Conservation (phyloP, 1,140 invertebrate species). For the Saccostrea echinata region DNA sequence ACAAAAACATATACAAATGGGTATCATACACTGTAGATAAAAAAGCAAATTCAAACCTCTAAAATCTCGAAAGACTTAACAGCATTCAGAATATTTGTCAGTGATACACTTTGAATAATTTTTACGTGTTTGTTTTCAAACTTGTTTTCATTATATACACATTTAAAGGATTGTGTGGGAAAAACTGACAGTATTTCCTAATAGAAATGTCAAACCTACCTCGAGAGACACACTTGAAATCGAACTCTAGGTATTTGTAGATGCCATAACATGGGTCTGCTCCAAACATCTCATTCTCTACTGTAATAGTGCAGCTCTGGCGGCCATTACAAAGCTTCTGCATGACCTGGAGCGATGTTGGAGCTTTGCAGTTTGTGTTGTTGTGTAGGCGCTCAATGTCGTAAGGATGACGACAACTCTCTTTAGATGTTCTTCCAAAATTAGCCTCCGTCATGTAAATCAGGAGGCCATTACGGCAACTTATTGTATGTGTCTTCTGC, state of each 20-base stretch:
- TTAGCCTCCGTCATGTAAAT: slow-evolving; percentile 23
- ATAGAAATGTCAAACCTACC: neutral
- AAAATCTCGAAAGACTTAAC: too few species aligned
- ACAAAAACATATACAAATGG: too few species aligned
- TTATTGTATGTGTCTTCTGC: slow-evolving; percentile 31
- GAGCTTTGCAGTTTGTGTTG: neutral
- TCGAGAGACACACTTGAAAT: slow-evolving; percentile 26
- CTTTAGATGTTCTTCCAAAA: slow-evolving; percentile 38
- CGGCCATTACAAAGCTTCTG: slow-evolving; percentile 21
- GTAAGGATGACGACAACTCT: slow-evolving; percentile 16
- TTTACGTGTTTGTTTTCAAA: too few species aligned
- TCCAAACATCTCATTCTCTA: slow-evolving; percentile 37
- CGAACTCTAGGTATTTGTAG: slow-evolving; percentile 42
- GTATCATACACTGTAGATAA: too few species aligned
- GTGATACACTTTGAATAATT: too few species aligned
- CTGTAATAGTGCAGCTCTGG: neutral
- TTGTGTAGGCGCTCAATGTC: slow-evolving; percentile 41
- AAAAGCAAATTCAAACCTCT: too few species aligned
- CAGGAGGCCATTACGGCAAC: neutral
- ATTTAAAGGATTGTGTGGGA: too few species aligned
- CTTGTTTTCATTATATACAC: too few species aligned
- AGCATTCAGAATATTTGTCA: too few species aligned
- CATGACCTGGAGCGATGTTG: neutral
- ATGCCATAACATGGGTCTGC: slow-evolving; percentile 39
- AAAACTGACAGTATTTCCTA: neutral